Evolutionary conservation across 2,888 invertebrate genomes (phyloP).

Genomic region (Enchytraeus crypticus): DNA sequence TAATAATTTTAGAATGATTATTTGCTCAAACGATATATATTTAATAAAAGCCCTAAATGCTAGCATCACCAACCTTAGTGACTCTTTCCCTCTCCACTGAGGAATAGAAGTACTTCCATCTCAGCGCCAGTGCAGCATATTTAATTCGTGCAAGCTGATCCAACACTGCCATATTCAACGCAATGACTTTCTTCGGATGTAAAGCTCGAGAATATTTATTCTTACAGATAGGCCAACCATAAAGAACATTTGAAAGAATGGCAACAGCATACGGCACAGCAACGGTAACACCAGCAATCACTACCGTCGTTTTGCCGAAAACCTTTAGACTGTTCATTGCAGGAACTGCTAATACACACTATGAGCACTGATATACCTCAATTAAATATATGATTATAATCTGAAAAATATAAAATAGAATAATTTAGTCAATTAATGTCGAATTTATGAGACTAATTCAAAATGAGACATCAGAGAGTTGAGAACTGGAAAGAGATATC

Average conservation of each 20-base stretch:
- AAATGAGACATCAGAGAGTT: too few species aligned
- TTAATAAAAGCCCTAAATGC: too few species aligned
- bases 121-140: constrained; percentile 32
- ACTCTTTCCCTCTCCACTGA: constrained; percentile 28
- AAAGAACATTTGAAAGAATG: constrained; percentile 36
- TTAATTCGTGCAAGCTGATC: constrained; percentile 30
- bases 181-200: constrained; percentile 38
- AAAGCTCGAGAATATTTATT: constrained; percentile 36
- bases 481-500: too few species aligned
- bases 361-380: too few species aligned
- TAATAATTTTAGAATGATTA: too few species aligned
- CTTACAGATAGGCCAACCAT: constrained; percentile 37
- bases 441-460: too few species aligned
- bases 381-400: too few species aligned
- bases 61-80: constrained; percentile 41
- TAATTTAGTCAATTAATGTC: too few species aligned
- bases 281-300: constrained; percentile 33
- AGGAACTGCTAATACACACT: too few species aligned
- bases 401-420: too few species aligned
- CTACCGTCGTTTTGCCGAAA: constrained; percentile 9
- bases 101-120: constrained; percentile 37
- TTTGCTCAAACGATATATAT: too few species aligned
- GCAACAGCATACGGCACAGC: constrained; percentile 42
- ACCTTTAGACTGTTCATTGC: too few species aligned
- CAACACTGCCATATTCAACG: constrained; percentile 36